Conservation (phyloP, 2,888 invertebrate species). For the Drosophila kanekoi region DNA sequence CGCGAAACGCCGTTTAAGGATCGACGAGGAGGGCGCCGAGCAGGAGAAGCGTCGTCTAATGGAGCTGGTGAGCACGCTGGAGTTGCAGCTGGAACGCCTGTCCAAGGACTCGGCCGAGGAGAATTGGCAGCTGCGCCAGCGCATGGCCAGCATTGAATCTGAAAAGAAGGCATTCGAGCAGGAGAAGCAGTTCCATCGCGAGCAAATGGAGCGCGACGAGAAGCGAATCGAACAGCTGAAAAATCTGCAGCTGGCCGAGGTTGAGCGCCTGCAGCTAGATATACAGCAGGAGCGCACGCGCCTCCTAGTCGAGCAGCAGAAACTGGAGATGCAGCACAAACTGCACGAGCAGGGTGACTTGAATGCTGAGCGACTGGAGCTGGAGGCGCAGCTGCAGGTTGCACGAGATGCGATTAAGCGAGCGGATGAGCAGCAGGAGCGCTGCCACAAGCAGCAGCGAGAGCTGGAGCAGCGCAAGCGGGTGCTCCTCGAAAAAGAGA, state of each 20-base stretch:
- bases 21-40: conserved; percentile 78
- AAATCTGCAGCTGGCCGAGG: conserved; percentile 79
- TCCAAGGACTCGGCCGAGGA: conserved; percentile 84
- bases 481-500: conserved; percentile 81
- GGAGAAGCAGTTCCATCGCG: conserved; percentile 82
- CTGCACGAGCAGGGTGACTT: conserved; percentile 65
- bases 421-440: conserved; percentile 83
- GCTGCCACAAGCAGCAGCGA: conserved; percentile 81
- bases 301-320: conserved; percentile 78
- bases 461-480: conserved; percentile 83
- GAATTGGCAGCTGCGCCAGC: conserved; percentile 84
- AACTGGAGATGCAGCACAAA: conserved; percentile 80
- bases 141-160: conserved; percentile 82
- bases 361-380: conserved; percentile 78
- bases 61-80: conserved; percentile 83
- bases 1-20: conserved; percentile 78
- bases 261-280: conserved; percentile 73
- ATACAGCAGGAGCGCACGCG: conserved; percentile 82
- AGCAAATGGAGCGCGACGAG: conserved; percentile 83
- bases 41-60: conserved; percentile 82
- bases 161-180: conserved; percentile 83
- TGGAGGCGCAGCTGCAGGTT: conserved; percentile 83
- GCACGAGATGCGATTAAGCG: conserved; percentile 84
- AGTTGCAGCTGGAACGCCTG: conserved; percentile 80
- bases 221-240: conserved; percentile 83